These are phyloP conservation scores for Brachyalestes nurse DNA, from an alignment of 2,797 vertebrate species.

Conservation along the genomic window DNA sequence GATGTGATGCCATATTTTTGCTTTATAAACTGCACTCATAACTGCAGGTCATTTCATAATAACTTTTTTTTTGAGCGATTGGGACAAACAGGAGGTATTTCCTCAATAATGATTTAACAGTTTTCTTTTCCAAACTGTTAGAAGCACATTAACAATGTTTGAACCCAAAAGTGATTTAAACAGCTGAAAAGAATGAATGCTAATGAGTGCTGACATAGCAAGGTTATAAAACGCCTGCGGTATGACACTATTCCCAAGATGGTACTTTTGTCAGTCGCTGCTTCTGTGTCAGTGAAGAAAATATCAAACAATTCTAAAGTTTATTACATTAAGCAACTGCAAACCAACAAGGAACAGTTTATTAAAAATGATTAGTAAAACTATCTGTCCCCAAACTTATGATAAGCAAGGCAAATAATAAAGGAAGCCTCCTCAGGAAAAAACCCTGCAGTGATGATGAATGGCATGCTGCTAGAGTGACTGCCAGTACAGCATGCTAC, in stretches of 20 bases:
- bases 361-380: no score
- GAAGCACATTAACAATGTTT: not conserved
- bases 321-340: not conserved
- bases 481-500: constrained; percentile 7
- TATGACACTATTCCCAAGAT: not conserved
- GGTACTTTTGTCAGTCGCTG: not conserved
- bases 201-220: not conserved
- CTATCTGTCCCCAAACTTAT: not conserved
- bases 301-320: not conserved
- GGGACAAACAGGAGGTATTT: no score
- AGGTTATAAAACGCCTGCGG: not conserved
- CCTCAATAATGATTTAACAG: no score
- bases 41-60: no score
- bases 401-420: not conserved
- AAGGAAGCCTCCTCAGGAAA: not conserved
- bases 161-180: not conserved
- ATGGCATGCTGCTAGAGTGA: constrained; percentile 5
- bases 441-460: not conserved
- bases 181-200: not conserved
- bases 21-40: no score
- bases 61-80: no score
- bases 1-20: no score
- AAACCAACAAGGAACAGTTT: not conserved
- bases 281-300: not conserved
- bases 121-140: no score